These are phyloP conservation scores for Ameiurus melas DNA, from an alignment of 2,113 vertebrate genomes.

Conservation along the genomic window DNA sequence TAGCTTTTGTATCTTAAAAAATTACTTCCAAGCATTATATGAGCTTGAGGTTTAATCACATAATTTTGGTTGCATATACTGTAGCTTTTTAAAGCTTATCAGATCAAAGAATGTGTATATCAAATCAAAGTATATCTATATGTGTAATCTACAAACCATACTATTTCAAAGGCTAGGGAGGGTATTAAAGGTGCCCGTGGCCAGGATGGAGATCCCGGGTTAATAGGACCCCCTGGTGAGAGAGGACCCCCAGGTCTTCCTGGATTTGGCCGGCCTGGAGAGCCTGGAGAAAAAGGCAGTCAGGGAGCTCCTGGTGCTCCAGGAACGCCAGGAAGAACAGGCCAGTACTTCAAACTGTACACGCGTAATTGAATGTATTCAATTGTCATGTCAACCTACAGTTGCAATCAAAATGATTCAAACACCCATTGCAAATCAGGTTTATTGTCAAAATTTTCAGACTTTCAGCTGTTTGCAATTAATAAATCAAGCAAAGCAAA, in stretches of 20 bases:
- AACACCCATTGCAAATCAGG: too few relatives aligned
- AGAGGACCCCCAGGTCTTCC: constrained; percentile 84
- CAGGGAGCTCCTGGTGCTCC: constrained; percentile 78
- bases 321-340: constrained; percentile 81
- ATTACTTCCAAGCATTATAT: neutral
- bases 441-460: too few relatives aligned
- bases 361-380: neutral
- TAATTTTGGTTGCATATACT: neutral
- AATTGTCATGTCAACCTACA: too few relatives aligned
- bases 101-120: neutral
- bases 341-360: constrained; percentile 64
- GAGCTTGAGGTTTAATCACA: neutral
- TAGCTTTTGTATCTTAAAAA: neutral
- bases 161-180: constrained; percentile 75
- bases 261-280: constrained; percentile 77
- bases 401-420: too few relatives aligned
- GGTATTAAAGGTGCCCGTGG: constrained; percentile 92
- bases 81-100: neutral
- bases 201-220: constrained; percentile 79
- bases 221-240: constrained; percentile 79
- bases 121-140: neutral
- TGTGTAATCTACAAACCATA: neutral
- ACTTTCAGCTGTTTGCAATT: too few relatives aligned
- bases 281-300: constrained; percentile 86
- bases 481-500: too few relatives aligned